These are phyloP conservation scores for Daubentonia madagascariensis DNA, from an alignment of 2,113 vertebrate genomes.

Conservation along the genomic window DNA sequence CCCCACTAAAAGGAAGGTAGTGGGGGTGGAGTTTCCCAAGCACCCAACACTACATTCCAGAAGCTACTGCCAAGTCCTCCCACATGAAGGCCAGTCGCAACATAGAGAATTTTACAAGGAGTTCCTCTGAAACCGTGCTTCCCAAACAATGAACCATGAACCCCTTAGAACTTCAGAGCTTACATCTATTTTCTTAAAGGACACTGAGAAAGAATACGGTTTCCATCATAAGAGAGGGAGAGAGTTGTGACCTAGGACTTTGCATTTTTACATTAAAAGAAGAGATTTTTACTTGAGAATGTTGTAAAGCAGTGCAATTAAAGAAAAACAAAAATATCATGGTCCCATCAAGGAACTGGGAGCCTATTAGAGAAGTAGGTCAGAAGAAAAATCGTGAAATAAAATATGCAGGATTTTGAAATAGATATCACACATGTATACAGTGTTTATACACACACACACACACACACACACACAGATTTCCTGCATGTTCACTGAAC, in stretches of 20 bases:
- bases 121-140: not conserved
- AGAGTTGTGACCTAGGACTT: not conserved
- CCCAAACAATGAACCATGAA: not conserved
- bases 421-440: no score
- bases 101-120: not conserved
- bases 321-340: not conserved
- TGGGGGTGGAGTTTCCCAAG: not conserved
- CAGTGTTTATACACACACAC: not conserved
- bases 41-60: no score
- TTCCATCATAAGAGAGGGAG: fast-evolving
- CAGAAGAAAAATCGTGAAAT: not conserved
- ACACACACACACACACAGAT: fast-evolving
- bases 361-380: not conserved
- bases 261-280: not conserved
- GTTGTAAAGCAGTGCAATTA: not conserved
- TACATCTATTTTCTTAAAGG: not conserved
- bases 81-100: fast-evolving
- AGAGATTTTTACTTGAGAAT: not conserved
- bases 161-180: no score
- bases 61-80: not conserved
- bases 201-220: not conserved
- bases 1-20: not conserved
- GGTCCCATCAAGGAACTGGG: not conserved
- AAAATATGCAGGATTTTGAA: not conserved
- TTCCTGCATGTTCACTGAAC: not conserved